Conservation (phyloP, 2,113 vertebrate genomes). For the Vulpes lagopus region DNA sequence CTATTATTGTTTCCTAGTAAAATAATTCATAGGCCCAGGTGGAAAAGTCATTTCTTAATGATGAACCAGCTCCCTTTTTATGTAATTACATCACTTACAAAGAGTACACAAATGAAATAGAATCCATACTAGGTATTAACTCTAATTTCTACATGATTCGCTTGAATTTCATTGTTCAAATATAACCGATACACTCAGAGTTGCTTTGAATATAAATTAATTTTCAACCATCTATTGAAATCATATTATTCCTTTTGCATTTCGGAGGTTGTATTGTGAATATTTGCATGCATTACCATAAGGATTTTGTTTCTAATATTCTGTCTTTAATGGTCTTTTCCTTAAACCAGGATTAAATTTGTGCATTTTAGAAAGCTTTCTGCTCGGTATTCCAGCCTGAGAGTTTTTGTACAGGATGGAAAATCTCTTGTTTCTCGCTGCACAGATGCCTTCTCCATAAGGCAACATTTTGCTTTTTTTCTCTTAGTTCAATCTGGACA, state of each 20-base stretch:
- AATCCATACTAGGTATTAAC: conserved; percentile 56
- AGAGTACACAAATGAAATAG: conserved; percentile 58
- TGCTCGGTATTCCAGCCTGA: background rate
- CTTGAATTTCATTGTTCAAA: conserved; percentile 65
- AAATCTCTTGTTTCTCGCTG: background rate
- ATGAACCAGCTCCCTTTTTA: background rate
- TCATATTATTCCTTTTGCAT: conserved; percentile 13
- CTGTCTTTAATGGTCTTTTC: background rate
- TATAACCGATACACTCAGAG: background rate
- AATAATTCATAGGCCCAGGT: background rate
- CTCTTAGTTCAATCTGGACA: conserved; percentile 11
- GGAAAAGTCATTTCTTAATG: conserved; percentile 50
- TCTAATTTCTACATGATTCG: conserved; percentile 65
- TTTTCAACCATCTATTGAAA: conserved; percentile 23
- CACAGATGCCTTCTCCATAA: background rate
- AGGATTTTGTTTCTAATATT: conserved; percentile 24
- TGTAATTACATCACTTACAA: background rate
- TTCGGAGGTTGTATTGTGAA: background rate
- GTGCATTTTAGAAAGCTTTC: conserved; percentile 23
- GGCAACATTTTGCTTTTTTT: background rate
- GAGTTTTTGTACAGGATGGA: background rate
- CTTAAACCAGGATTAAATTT: conserved; percentile 1
- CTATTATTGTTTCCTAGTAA: conserved; percentile 21
- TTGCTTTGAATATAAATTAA: conserved; percentile 63
- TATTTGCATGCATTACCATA: background rate